These are phyloP conservation scores for Orthochromis indermauri DNA, from an alignment of 2,113 vertebrate genomes.

Conservation along the genomic window DNA sequence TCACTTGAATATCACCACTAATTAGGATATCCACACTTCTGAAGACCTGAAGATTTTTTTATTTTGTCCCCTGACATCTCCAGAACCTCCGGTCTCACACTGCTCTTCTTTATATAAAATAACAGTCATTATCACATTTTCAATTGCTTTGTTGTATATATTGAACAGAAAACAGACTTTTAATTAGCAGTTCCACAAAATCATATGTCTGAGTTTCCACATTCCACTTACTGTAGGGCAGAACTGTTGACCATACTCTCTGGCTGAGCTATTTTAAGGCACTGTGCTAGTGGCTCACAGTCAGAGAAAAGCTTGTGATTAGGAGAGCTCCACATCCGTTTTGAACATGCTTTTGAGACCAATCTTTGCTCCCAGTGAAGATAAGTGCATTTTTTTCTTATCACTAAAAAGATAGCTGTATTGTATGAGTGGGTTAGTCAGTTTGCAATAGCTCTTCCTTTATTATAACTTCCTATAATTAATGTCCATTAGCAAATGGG, in stretches of 20 bases:
- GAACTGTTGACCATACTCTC: background rate
- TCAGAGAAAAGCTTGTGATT: background rate
- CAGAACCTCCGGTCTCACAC: background rate
- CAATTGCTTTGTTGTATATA: background rate
- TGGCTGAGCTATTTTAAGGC: background rate
- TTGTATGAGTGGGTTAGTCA: background rate
- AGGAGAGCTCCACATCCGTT: background rate
- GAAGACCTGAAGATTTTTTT: background rate
- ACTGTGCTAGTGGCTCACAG: background rate
- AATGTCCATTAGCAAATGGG: constrained; percentile 14
- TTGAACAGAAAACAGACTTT: background rate
- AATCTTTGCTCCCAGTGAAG: background rate
- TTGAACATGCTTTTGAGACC: background rate
- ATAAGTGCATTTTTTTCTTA: background rate
- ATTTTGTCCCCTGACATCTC: background rate
- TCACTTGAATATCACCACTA: background rate
- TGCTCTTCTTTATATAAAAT: background rate
- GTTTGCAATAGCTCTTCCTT: background rate
- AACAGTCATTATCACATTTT: constrained; percentile 16
- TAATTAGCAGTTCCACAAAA: constrained; percentile 34
- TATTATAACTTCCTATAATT: constrained; percentile 17
- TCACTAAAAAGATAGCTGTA: background rate
- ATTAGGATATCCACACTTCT: background rate
- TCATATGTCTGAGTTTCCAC: background rate
- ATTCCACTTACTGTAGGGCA: background rate